Evolutionary conservation across 35 echinoderm and acorn worm genomes (phyloP).

Genomic region (Ophiothrix spiculata): DNA sequence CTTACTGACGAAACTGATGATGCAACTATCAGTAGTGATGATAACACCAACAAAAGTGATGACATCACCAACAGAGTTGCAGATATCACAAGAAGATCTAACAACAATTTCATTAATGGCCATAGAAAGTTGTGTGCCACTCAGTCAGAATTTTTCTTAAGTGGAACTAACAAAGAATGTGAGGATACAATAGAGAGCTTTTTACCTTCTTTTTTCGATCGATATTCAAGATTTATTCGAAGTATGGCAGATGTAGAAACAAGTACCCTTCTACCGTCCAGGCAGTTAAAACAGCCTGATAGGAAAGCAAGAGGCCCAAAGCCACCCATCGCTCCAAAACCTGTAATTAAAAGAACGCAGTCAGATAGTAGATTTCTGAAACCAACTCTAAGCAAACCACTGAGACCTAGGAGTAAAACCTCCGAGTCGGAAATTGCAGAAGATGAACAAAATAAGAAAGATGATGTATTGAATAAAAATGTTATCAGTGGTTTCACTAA

Average conservation of each 20-base stretch:
- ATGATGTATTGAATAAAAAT: slow-evolving; percentile 8
- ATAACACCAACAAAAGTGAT: too few species aligned
- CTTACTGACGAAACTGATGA: neutral
- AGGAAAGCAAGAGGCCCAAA: neutral
- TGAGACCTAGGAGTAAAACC: neutral
- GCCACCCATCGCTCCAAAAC: slow-evolving; percentile 7
- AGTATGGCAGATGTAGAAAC: slow-evolving; percentile 26
- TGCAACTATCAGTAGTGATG: too few species aligned
- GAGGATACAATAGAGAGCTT: neutral
- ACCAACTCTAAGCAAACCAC: neutral
- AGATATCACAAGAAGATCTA: too few species aligned
- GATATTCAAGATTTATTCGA: neutral
- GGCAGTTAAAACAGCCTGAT: too few species aligned
- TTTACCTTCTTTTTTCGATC: neutral
- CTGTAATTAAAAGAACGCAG: slow-evolving; percentile 2
- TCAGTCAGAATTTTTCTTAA: neutral
- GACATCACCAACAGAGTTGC: too few species aligned
- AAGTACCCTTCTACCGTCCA: too few species aligned
- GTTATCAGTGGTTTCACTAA: neutral
- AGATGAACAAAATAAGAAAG: neutral
- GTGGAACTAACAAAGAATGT: neutral
- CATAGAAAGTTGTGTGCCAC: neutral
- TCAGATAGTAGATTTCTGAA: neutral
- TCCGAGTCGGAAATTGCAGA: neutral
- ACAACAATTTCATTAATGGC: neutral